A percentile compares a stretch with the other conserved stretches of the same genome.
phyloP scores from a whole-genome alignment of 2,113 vertebrate species.

The Petroica traversi region DNA sequence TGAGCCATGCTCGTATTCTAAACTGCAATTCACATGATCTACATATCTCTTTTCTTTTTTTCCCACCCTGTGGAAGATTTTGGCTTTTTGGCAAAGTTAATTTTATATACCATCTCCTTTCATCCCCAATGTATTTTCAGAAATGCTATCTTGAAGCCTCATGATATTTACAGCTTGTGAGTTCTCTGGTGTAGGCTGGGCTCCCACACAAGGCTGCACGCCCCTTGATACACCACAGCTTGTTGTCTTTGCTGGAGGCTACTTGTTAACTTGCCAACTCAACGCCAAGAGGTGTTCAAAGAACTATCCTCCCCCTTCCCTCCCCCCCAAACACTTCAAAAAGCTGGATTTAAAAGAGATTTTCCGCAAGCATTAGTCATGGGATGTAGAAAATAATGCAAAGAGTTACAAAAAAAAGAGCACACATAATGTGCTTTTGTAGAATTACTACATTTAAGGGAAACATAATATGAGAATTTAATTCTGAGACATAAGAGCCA shows the following conservation, averaged over 20 bases:
- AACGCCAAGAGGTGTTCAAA: background rate
- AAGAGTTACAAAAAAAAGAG: background rate
- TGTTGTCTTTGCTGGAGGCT: slow-evolving; percentile 19
- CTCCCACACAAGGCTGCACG: background rate
- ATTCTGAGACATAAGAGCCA: background rate
- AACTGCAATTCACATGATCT: background rate
- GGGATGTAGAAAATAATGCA: background rate
- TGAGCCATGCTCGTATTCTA: background rate
- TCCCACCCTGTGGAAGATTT: background rate
- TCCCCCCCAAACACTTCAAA: background rate
- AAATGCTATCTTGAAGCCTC: background rate
- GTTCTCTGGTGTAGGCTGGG: background rate
- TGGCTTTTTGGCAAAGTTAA: background rate
- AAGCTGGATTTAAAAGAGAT: background rate
- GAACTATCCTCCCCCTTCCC: background rate
- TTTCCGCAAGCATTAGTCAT: slow-evolving; percentile 13
- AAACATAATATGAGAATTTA: background rate
- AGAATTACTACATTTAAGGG: background rate
- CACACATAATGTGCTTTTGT: background rate
- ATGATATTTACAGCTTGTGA: slow-evolving; percentile 4
- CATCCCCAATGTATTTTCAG: background rate
- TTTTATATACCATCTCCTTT: background rate
- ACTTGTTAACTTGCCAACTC: slow-evolving; percentile 9
- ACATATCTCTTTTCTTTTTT: background rate
- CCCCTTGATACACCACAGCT: background rate